Percentiles rank a stretch among this genome's conserved stretches.
Evolutionary conservation across 2,113 vertebrate genomes (phyloP).

Genomic region (Pao palembangensis): DNA sequence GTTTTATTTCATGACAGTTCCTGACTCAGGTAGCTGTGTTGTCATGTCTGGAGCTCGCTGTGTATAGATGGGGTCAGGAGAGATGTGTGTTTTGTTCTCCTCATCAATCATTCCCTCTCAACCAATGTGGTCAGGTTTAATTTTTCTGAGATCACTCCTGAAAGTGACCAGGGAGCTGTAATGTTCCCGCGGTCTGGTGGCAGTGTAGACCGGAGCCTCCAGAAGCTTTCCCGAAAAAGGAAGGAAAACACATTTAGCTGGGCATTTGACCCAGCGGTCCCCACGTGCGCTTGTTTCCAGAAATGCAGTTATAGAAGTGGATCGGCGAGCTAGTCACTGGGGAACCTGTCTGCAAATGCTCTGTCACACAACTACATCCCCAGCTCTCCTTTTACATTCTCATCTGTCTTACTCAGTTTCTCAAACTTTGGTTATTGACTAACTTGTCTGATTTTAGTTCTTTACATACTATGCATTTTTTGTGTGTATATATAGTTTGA

Average conservation of each 20-base stretch:
- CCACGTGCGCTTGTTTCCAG: constrained; percentile 52
- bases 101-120: constrained; percentile 43
- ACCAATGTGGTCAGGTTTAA: constrained; percentile 19
- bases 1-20: constrained; percentile 1
- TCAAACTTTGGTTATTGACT: not conserved
- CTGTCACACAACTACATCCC: constrained; percentile 35
- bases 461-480: not conserved
- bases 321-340: constrained; percentile 75
- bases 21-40: not conserved
- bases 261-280: constrained; percentile 68
- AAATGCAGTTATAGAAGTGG: constrained; percentile 90
- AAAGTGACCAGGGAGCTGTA: constrained; percentile 34
- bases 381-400: not conserved
- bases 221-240: constrained; percentile 47
- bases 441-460: no score
- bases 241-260: constrained; percentile 76
- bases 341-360: constrained; percentile 44
- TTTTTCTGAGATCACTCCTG: constrained; percentile 4
- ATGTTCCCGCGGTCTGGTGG: constrained; percentile 46
- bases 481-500: not conserved
- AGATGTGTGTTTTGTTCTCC: not conserved
- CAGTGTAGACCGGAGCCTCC: constrained; percentile 33
- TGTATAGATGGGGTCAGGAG: not conserved
- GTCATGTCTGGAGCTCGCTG: not conserved
- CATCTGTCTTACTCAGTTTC: not conserved